Conservation (phyloP, 2,797 vertebrate species). For the Enteromius trimaculatus region DNA sequence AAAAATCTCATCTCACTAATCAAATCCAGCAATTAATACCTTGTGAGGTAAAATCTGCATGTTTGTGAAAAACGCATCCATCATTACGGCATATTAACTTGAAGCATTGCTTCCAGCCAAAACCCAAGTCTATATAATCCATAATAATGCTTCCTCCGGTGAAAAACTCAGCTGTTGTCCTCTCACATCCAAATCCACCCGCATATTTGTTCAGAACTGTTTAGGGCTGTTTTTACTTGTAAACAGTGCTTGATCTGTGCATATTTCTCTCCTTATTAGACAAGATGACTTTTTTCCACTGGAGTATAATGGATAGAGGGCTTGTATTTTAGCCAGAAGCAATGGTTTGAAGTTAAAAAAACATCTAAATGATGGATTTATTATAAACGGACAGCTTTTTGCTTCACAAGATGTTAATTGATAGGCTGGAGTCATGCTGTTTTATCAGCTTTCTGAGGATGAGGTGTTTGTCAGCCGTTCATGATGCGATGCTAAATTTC, state of each 20-base stretch:
- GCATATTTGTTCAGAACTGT: neutral
- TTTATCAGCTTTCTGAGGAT: neutral
- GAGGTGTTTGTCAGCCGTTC: neutral
- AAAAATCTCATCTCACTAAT: neutral
- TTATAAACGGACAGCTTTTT: neutral
- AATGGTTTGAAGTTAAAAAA: neutral
- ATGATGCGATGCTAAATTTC: neutral
- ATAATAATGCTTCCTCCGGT: neutral
- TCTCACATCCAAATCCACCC: neutral
- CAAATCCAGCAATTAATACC: neutral
- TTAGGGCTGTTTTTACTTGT: neutral
- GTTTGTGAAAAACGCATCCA: neutral
- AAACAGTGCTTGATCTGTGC: neutral
- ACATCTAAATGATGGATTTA: neutral
- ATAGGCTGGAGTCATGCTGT: neutral
- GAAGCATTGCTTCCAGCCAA: neutral
- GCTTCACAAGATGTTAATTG: conserved; percentile 2
- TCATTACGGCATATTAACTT: neutral
- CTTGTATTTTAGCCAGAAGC: neutral
- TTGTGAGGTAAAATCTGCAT: neutral
- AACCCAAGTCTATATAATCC: neutral
- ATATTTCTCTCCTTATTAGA: neutral
- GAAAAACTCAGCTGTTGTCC: neutral
- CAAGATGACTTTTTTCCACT: neutral
- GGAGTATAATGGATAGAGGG: neutral